Evolutionary conservation across 2,113 vertebrate genomes (phyloP).

Genomic region (Pitta sordida): DNA sequence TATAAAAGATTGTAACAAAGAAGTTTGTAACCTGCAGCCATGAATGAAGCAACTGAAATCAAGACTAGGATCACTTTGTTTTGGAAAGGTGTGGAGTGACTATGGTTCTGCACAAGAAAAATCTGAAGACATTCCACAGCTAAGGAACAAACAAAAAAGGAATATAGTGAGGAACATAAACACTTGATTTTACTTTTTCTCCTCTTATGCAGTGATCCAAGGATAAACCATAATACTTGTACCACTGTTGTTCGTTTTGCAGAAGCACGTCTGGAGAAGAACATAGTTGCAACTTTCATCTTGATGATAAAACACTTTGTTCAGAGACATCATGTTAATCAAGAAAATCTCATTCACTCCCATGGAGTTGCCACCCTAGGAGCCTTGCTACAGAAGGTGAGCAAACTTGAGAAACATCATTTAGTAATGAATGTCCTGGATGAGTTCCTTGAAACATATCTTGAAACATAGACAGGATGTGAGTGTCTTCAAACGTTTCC

Average conservation of each 20-base stretch:
- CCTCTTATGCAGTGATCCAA: not conserved
- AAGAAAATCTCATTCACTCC: conserved; percentile 90
- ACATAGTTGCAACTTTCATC: conserved; percentile 90
- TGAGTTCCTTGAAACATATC: not conserved
- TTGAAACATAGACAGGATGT: not conserved
- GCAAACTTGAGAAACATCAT: not conserved
- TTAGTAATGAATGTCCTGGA: not conserved
- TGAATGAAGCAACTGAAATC: not conserved
- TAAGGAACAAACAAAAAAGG: not conserved
- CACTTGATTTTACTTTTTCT: not conserved
- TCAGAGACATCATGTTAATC: conserved; percentile 91
- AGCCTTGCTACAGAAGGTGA: conserved; percentile 91
- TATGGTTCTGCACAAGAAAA: not conserved
- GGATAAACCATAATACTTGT: not conserved
- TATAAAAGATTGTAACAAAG: not conserved
- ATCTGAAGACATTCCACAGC: not conserved
- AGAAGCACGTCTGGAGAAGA: conserved; percentile 96
- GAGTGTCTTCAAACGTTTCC: not conserved
- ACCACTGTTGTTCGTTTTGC: conserved; percentile 23
- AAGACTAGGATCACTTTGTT: not conserved
- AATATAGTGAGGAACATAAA: not conserved
- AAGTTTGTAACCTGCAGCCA: not conserved
- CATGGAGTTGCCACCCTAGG: conserved; percentile 86
- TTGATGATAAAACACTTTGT: conserved; percentile 94
- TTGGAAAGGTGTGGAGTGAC: not conserved